These are phyloP conservation scores for Nautilus pompilius DNA, from an alignment of 1,140 invertebrate species.

Conservation along the genomic window DNA sequence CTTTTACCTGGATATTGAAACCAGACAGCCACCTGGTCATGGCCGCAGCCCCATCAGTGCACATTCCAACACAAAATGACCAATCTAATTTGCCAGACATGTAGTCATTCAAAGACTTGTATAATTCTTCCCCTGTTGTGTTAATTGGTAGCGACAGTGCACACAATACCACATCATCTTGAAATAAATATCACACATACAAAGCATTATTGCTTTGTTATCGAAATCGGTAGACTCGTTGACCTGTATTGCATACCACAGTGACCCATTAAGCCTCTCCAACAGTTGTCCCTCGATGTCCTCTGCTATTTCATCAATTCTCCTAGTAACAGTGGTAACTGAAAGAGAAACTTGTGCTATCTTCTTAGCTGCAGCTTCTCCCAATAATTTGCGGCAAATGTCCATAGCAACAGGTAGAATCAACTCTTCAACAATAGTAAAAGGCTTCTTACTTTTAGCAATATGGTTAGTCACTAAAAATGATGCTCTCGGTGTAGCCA, in stretches of 20 bases:
- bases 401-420: not conserved
- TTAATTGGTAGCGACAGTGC: not conserved
- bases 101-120: not conserved
- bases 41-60: not conserved
- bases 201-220: not conserved
- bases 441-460: not conserved
- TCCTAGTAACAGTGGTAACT: not conserved
- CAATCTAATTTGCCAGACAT: not conserved
- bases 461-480: not conserved
- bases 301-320: not conserved
- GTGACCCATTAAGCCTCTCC: no score
- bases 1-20: not conserved
- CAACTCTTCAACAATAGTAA: not conserved
- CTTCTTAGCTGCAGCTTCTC: not conserved
- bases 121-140: constrained; percentile 1
- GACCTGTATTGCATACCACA: not conserved
- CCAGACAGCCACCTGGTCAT: not conserved
- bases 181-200: no score
- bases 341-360: not conserved
- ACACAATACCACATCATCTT: no score
- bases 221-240: not conserved
- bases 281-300: no score
- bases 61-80: not conserved
- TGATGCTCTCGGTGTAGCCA: not conserved
- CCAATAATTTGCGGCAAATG: not conserved